Evolutionary conservation across 2,888 invertebrate genomes (phyloP).

Genomic region (Euzophera pinguis): DNA sequence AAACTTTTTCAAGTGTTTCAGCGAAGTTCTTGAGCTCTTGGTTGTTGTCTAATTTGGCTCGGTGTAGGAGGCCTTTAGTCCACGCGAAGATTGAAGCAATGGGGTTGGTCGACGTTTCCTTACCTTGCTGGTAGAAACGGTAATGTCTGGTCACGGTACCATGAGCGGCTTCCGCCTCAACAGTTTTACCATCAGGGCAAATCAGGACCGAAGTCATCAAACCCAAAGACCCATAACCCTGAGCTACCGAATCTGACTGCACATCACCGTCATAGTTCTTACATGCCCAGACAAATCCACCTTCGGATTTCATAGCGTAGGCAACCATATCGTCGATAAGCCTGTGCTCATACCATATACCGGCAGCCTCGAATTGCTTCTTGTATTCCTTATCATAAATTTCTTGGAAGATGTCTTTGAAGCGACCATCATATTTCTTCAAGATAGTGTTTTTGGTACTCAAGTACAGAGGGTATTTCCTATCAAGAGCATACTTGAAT

Average conservation of each 20-base stretch:
- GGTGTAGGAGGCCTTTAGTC: constrained; percentile 95
- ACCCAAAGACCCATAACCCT: constrained; percentile 97
- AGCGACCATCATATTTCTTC: constrained; percentile 97
- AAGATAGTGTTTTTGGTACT: constrained; percentile 98
- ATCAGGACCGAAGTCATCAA: constrained; percentile 98
- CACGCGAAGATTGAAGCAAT: constrained; percentile 99
- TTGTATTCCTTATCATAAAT: constrained; percentile 95
- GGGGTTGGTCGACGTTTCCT: constrained; percentile 99
- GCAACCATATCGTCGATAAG: constrained; percentile 99
- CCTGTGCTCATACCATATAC: constrained; percentile 98
- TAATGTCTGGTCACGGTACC: constrained; percentile 97
- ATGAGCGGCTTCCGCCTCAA: constrained; percentile 99
- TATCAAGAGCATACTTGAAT: constrained; percentile 92
- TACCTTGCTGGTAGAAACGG: constrained; percentile 93
- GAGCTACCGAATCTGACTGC: constrained; percentile 98
- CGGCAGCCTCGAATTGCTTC: constrained; percentile 87
- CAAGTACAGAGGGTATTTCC: constrained; percentile 93
- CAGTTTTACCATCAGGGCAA: constrained; percentile 98
- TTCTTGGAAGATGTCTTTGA: constrained; percentile 98
- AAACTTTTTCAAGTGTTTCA: constrained; percentile 92
- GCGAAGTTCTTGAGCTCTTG: constrained; percentile 87
- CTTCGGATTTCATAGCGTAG: constrained; percentile 97
- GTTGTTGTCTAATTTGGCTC: constrained; percentile 96
- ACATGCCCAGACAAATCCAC: constrained; percentile 99
- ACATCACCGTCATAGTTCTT: constrained; percentile 99